A percentile compares a stretch with the other conserved stretches of the same genome.
These are phyloP conservation scores for Pteropus rufus DNA, from an alignment of 2,797 vertebrate genomes.

Conservation along the genomic window DNA sequence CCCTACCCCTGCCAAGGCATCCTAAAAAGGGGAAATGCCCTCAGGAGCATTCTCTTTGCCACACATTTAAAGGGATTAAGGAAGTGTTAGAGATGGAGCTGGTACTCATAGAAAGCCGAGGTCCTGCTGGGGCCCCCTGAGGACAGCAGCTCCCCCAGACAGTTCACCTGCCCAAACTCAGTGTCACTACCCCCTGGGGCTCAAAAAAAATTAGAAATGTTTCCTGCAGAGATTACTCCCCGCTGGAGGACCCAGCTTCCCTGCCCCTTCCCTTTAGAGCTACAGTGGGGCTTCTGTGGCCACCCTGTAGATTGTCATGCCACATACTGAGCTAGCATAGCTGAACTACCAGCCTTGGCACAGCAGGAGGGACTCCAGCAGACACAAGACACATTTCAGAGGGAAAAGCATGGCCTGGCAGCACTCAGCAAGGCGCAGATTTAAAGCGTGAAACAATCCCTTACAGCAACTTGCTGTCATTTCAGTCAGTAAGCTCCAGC, in stretches of 20 bases:
- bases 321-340: no score
- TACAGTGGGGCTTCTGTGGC: not conserved
- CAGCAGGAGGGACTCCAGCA: not conserved
- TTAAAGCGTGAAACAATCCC: not conserved
- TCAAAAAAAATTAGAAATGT: slow-evolving; percentile 8
- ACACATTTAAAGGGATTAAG: not conserved
- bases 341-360: not conserved
- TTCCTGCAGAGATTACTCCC: not conserved
- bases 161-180: not conserved
- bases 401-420: not conserved
- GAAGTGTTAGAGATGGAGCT: not conserved
- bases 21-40: not conserved
- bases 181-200: not conserved
- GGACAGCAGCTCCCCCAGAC: not conserved
- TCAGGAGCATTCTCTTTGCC: not conserved
- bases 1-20: no score
- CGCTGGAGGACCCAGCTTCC: not conserved
- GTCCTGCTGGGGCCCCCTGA: not conserved
- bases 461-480: not conserved
- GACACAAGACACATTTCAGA: not conserved
- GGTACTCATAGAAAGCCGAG: not conserved
- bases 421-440: not conserved
- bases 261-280: not conserved
- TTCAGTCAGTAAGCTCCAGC: not conserved
- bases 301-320: not conserved